Evolutionary conservation across 2,888 invertebrate species (phyloP), one percentile per base, ranked within the genome.

Genomic region (Andrena marginata): DNA sequence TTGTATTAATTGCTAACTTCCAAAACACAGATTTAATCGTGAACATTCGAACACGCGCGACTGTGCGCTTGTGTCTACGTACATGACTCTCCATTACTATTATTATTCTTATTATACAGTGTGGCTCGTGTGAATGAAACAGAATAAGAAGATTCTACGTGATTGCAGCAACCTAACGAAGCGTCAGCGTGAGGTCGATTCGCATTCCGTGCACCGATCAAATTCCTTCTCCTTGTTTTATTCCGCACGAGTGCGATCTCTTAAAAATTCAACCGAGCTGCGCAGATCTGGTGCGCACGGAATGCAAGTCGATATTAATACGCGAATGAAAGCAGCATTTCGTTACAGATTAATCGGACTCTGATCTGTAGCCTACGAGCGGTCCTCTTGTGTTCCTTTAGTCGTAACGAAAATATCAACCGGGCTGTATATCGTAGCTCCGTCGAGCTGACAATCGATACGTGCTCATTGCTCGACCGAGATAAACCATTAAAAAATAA

Each of bases 401-500:
- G 78, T 85, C 71, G 75, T 84, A 48, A 48, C 48, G 64, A 81
- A 71, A 35, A 71, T 59, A 76, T 87, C 87, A 87, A 82, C 84
- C 89, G 92, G 93, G 92, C 84, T 93, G 93, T 92, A 92, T 93
- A 93, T 93, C 92, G 93, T 90, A 82, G 86, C 87, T 86, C 80
- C 85, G 82, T 90, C 90, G 90, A 91, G 89, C 91, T 79, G 86
- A 88, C 77, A 88, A 90, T 90, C 91, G 90, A 90, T 91, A 90
- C 91, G 90, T 89, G 89, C 89, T 91, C 88, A 85, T 90, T 83
- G 86, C 89, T 85, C 85, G 82, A 89, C 85, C 77, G 84, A 89
- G 84, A 75, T 79, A 85, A 84, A 88, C 81, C 75, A 88, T 85
- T 80, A 89, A 87, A 87, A 87, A 86, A 89, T 89, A 88, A 84